phyloP scores from a whole-genome alignment of 2,113 vertebrate species.

The Plectropomus leopardus region DNA sequence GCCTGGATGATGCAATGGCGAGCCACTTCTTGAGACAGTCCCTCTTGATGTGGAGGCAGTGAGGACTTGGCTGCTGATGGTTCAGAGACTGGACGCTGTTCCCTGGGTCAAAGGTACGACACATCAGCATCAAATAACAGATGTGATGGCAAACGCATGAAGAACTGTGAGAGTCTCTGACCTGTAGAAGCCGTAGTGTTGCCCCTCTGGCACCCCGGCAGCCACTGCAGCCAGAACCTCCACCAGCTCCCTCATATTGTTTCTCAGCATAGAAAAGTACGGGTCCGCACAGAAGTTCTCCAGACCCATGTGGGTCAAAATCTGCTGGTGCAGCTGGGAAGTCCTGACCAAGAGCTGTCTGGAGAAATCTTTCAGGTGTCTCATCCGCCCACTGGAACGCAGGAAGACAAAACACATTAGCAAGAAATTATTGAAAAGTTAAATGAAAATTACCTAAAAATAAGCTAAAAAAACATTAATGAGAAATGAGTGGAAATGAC shows the following conservation, averaged over 20 bases:
- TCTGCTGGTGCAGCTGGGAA: slow-evolving; percentile 85
- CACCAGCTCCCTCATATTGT: slow-evolving; percentile 94
- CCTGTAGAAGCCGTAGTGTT: slow-evolving; percentile 87
- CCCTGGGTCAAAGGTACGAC: slow-evolving; percentile 41
- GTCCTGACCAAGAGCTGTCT: slow-evolving; percentile 87
- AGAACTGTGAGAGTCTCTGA: neutral
- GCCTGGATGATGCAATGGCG: slow-evolving; percentile 94
- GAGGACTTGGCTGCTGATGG: neutral
- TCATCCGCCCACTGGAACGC: slow-evolving; percentile 84
- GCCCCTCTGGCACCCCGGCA: slow-evolving; percentile 88
- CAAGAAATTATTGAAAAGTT: no score
- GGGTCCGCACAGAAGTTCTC: slow-evolving; percentile 94
- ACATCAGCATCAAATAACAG: neutral
- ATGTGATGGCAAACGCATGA: neutral
- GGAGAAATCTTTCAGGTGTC: slow-evolving; percentile 88
- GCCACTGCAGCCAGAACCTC: slow-evolving; percentile 89
- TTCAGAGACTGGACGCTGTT: neutral
- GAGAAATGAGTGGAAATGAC: no score
- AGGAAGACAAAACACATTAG: no score
- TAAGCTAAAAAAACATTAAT: no score
- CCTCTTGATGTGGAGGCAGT: slow-evolving; percentile 30
- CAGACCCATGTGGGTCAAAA: slow-evolving; percentile 90
- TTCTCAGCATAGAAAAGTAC: slow-evolving; percentile 91
- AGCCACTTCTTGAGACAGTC: slow-evolving; percentile 88
- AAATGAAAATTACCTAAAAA: no score